Conservation (phyloP, 2,113 vertebrate genomes). For the Tonatia bakeri region DNA sequence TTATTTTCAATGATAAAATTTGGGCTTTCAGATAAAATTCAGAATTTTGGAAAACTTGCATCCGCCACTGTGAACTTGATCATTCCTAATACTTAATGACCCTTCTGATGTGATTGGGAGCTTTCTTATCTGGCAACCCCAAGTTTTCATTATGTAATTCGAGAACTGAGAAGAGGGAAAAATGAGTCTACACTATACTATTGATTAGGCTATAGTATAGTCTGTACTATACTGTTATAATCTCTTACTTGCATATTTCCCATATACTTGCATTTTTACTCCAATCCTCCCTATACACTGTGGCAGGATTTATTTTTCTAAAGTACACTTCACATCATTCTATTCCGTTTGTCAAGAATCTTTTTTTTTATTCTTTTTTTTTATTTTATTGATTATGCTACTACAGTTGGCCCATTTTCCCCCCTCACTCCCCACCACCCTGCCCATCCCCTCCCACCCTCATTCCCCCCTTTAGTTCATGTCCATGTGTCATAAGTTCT, state of each 20-base stretch:
- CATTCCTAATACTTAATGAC: background rate
- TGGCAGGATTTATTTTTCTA: background rate
- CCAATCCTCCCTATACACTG: background rate
- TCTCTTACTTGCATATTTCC: background rate
- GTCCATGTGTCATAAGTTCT: too few relatives aligned
- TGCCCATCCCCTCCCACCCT: too few relatives aligned
- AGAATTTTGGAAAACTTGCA: background rate
- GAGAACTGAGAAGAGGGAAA: background rate
- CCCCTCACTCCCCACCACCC: too few relatives aligned
- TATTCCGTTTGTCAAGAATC: slow-evolving; percentile 16
- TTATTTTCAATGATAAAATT: background rate
- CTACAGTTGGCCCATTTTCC: too few relatives aligned
- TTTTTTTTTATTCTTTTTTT: too few relatives aligned
- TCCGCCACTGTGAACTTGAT: background rate
- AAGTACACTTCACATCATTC: background rate
- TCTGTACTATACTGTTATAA: background rate
- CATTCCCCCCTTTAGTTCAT: too few relatives aligned
- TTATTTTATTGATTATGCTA: too few relatives aligned
- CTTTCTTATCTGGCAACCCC: background rate
- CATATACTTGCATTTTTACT: background rate
- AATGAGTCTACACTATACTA: background rate
- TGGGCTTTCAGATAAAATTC: background rate
- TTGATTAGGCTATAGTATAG: background rate
- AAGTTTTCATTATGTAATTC: background rate
- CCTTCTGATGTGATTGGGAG: background rate